Evolutionary conservation across 1,140 invertebrate genomes (phyloP).

Genomic region (Coelopa frigida): DNA sequence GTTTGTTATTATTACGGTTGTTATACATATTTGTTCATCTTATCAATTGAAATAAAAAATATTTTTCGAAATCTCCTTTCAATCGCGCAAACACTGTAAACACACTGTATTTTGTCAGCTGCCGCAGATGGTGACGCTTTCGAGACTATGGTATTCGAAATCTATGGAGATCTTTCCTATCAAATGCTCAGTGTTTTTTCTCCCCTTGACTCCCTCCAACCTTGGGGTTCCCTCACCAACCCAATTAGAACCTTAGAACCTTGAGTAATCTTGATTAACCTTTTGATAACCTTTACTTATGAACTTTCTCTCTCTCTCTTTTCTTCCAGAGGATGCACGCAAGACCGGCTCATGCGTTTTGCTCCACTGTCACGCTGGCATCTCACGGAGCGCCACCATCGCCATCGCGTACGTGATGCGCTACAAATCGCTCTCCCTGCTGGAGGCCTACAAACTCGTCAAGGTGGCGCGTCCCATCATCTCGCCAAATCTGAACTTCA

Average conservation of each 20-base stretch:
- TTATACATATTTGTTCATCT: too few relatives aligned
- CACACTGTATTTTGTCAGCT: neutral
- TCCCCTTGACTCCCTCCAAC: too few relatives aligned
- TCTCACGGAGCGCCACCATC: constrained; percentile 89
- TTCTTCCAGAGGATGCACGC: constrained; percentile 75
- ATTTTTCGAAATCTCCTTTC: neutral
- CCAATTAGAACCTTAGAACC: neutral
- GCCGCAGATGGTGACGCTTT: neutral
- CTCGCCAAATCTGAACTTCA: constrained; percentile 95
- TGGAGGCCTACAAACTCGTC: constrained; percentile 84
- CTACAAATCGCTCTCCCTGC: constrained; percentile 75
- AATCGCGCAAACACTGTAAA: neutral
- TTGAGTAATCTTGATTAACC: neutral
- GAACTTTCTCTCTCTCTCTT: constrained; percentile 27
- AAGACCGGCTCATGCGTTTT: constrained; percentile 71
- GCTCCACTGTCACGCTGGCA: constrained; percentile 92
- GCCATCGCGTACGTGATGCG: constrained; percentile 94
- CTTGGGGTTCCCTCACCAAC: neutral
- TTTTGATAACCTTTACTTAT: neutral
- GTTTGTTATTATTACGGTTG: too few relatives aligned
- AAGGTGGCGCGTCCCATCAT: constrained; percentile 83
- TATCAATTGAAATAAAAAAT: too few relatives aligned
- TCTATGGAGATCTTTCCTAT: too few relatives aligned
- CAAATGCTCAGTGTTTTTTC: too few relatives aligned
- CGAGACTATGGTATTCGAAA: too few relatives aligned